phyloP scores from a whole-genome alignment of 2,797 vertebrate genomes.

The Parambassis ranga region DNA sequence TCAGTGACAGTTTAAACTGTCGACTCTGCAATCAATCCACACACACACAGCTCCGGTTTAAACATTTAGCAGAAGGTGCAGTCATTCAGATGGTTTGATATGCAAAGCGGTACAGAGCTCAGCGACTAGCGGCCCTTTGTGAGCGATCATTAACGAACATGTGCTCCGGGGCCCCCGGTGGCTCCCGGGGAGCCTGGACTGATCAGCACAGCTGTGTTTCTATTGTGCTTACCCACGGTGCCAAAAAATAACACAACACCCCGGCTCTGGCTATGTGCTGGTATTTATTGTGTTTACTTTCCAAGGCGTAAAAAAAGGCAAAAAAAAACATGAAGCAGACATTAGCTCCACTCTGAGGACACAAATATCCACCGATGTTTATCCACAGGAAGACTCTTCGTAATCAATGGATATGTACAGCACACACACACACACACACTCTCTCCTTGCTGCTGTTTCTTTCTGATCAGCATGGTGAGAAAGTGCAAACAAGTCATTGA shows the following conservation, averaged over 20 bases:
- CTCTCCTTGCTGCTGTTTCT: constrained; percentile 27
- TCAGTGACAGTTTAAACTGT: constrained; percentile 42
- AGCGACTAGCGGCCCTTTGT: constrained; percentile 64
- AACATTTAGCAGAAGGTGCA: constrained; percentile 73
- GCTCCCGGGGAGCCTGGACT: constrained; percentile 66
- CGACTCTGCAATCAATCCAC: constrained; percentile 60
- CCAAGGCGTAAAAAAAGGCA: constrained; percentile 47
- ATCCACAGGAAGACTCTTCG: no score
- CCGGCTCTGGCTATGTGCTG: constrained; percentile 51
- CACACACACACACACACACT: constrained; percentile 3
- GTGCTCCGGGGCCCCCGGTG: constrained; percentile 66
- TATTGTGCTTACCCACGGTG: constrained; percentile 64
- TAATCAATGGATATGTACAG: no score
- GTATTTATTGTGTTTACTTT: constrained; percentile 74
- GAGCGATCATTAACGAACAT: constrained; percentile 79
- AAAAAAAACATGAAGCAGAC: no score
- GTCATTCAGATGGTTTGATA: constrained; percentile 58
- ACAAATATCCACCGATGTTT: no score
- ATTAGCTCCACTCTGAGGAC: no score
- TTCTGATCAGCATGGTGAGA: constrained; percentile 30
- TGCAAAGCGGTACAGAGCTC: constrained; percentile 63
- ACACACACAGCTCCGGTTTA: constrained; percentile 52
- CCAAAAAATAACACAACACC: constrained; percentile 70
- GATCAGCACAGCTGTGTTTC: constrained; percentile 74
- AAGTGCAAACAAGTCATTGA: constrained; percentile 76